Percentiles rank a stretch among this genome's conserved stretches.
Evolutionary conservation across 1,140 invertebrate genomes (phyloP).

Genomic region (Bradysia coprophila): DNA sequence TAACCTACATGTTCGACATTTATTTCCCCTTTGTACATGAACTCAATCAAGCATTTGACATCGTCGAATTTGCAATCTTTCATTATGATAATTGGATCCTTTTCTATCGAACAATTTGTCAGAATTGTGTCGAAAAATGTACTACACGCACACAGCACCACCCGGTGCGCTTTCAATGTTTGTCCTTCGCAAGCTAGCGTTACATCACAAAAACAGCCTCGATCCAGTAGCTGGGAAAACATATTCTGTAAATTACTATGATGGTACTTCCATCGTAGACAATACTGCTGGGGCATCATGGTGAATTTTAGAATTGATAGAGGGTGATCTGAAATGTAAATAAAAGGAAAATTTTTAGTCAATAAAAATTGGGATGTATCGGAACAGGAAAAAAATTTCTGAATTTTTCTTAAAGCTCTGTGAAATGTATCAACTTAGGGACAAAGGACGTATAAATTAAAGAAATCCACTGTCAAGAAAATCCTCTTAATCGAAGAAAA

Average conservation of each 20-base stretch:
- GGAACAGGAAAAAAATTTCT: too few species aligned
- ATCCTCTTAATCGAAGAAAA: too few species aligned
- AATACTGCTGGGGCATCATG: slow-evolving; percentile 74
- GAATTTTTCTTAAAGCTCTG: too few species aligned
- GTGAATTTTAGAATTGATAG: too few species aligned
- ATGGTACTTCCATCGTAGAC: slow-evolving; percentile 79
- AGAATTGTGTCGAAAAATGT: slow-evolving; percentile 77
- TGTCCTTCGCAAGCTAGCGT: slow-evolving; percentile 77
- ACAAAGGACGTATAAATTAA: too few species aligned
- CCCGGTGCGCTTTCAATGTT: slow-evolving; percentile 74
- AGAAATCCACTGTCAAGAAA: too few species aligned
- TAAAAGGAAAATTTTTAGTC: not conserved
- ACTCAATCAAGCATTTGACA: slow-evolving; percentile 73
- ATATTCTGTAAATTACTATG: slow-evolving; percentile 76
- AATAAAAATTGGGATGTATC: not conserved
- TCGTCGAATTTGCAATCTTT: slow-evolving; percentile 70
- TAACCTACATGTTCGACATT: slow-evolving; percentile 77
- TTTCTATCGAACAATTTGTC: slow-evolving; percentile 65
- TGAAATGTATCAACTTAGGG: too few species aligned
- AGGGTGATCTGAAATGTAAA: too few species aligned
- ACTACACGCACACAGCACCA: slow-evolving; percentile 59
- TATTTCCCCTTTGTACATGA: slow-evolving; percentile 92
- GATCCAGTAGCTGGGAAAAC: slow-evolving; percentile 71
- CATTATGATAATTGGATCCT: slow-evolving; percentile 68
- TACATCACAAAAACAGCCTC: slow-evolving; percentile 81